Base-by-base conservation (phyloP, 2,888 invertebrate genomes). In the Mactromeris polynyma region DNA sequence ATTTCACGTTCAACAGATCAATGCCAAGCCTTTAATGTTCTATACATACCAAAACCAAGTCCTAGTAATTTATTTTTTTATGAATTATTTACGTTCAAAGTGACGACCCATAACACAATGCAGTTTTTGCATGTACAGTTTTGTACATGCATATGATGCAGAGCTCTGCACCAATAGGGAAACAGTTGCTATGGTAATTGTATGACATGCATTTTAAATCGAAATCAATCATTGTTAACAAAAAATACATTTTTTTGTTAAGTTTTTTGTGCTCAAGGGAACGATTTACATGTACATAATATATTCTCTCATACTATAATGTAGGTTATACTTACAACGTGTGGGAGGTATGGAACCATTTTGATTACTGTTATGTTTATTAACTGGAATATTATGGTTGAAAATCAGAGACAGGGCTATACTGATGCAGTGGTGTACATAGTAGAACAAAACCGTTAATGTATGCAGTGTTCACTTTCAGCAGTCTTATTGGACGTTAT, bases 51-150 rank as follows among this genome's bases (percentile, higher is more conserved):
- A 38, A 31, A 38, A 51, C 21, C 4, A 17, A 0, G 4, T 38
- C 36, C 14, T 77, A 36, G 9, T 11, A 21, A 33, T 14, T 0
- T 0, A n/a, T 21, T 36, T 78, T 73, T 73, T 33, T 33, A 69
- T 0, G 19, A 73, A 46, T 46, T 81, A 81, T 54, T 26, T 31
- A n/a, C 26, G 36, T 36, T 73, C 36, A 36, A 81, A 86, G n/a
- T 81, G 69, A 51, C 4, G 51, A 73, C 86, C 86, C 81, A n/a
- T 81, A 86, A 51, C 86, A 86, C 86, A 86, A 54, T 84, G 77
- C 46, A 69, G 73, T 73, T 73, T 73, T 77, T 81, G 51, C 81
- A 81, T 51, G 51, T 81, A 51, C 33, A 42, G 33, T 81, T 14
- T 51, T 81, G 26, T 46, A 81, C 79, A 79, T 79, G 46, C 79